phyloP scores from a whole-genome alignment of 2,113 vertebrate genomes.

The Daubentonia madagascariensis region DNA sequence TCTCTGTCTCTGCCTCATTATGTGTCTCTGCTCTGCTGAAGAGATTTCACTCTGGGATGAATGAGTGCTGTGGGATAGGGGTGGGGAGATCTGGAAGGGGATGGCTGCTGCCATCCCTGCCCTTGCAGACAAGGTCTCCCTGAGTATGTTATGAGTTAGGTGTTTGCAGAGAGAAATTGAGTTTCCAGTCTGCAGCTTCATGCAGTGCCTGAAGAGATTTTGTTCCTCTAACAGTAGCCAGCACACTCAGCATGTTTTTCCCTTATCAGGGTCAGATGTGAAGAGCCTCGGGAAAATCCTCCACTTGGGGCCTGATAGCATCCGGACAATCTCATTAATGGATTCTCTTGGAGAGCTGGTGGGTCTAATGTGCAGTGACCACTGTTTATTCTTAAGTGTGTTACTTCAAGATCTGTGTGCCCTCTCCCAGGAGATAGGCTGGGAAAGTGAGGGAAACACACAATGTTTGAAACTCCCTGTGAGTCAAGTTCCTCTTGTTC shows the following conservation, averaged over 20 bases:
- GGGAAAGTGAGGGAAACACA: neutral
- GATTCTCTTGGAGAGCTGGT: neutral
- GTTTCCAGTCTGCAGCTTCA: neutral
- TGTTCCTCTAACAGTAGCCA: neutral
- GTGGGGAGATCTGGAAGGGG: neutral
- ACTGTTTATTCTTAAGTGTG: neutral
- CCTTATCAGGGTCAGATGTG: neutral
- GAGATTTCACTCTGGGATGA: neutral
- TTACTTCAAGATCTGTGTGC: neutral
- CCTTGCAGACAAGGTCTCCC: neutral
- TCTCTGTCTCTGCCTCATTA: neutral
- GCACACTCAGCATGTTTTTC: neutral
- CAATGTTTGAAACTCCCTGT: neutral
- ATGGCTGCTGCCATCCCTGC: neutral
- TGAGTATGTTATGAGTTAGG: neutral
- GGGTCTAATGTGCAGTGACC: neutral
- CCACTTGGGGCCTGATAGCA: neutral
- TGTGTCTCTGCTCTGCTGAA: neutral
- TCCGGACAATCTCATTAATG: neutral
- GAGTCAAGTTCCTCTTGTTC: neutral
- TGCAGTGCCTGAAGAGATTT: neutral
- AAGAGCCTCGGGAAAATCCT: neutral
- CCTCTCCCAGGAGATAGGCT: neutral
- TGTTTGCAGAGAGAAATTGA: neutral
- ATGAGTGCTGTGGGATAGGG: neutral